Conservation (phyloP, 2,797 vertebrate species). For the Lepidocolaptes lacrymiger region DNA sequence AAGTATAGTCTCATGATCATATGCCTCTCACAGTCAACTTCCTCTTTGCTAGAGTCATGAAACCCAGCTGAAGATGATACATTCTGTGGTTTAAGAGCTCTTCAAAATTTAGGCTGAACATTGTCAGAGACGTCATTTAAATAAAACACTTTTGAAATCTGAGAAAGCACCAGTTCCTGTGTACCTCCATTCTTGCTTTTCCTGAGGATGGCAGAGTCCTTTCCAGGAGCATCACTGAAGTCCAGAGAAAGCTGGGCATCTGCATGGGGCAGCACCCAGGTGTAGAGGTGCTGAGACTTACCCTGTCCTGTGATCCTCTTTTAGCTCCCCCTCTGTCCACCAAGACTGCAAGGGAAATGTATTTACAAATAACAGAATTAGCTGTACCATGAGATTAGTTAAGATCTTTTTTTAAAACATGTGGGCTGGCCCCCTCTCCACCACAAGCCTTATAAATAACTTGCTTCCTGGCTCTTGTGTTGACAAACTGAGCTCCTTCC, state of each 20-base stretch:
- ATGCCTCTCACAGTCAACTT: constrained; percentile 12
- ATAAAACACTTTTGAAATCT: background rate
- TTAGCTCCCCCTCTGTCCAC: background rate
- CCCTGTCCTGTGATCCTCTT: background rate
- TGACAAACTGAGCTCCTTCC: constrained; percentile 64
- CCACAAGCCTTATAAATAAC: constrained; percentile 40
- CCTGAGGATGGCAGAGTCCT: background rate
- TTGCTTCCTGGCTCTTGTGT: constrained; percentile 47
- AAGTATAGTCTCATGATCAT: constrained; percentile 15
- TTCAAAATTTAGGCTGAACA: background rate
- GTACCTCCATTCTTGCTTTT: background rate
- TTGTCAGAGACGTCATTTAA: background rate
- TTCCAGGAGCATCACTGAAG: background rate
- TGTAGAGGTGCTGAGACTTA: accelerated
- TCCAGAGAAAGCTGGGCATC: background rate
- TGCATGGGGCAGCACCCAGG: accelerated
- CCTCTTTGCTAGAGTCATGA: background rate
- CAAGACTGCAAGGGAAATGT: background rate
- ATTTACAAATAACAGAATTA: constrained; percentile 31
- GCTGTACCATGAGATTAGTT: background rate
- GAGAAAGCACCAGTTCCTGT: background rate
- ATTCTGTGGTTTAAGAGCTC: background rate
- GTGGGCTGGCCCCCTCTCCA: constrained; percentile 33
- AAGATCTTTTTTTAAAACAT: background rate
- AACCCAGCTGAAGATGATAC: background rate